Conservation (phyloP, 2,797 vertebrate genomes). For the Pangasius larnaudii region DNA sequence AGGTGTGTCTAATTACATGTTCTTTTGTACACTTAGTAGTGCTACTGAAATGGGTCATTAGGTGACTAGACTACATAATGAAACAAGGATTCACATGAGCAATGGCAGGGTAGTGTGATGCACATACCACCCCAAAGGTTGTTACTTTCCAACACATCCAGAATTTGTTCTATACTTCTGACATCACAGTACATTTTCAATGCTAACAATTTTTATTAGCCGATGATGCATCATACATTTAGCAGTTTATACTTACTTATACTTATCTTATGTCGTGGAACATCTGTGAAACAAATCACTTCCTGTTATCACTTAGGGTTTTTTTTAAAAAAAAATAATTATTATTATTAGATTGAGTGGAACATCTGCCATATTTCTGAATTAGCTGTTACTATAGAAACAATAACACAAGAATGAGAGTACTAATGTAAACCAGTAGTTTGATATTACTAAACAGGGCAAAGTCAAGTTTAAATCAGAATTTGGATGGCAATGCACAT, state of each 20-base stretch:
- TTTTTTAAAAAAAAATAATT: neutral
- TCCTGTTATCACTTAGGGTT: neutral
- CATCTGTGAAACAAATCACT: neutral
- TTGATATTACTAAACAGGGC: too few species aligned
- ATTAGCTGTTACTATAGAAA: neutral
- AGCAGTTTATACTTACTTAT: neutral
- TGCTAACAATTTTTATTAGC: neutral
- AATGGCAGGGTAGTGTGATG: neutral
- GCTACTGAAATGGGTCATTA: neutral
- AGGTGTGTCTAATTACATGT: neutral
- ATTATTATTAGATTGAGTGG: neutral
- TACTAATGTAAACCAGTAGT: neutral
- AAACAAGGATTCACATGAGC: neutral
- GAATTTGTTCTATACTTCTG: neutral
- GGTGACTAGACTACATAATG: neutral
- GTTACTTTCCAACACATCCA: neutral
- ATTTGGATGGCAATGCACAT: neutral
- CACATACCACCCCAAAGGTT: neutral
- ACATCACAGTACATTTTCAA: neutral
- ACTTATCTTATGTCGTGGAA: neutral
- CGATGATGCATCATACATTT: neutral
- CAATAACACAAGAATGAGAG: neutral
- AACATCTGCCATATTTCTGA: neutral
- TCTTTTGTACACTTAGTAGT: neutral
- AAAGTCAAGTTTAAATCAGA: neutral